These are phyloP conservation scores for Endomychus coccineus DNA, from an alignment of 2,888 invertebrate species.

Conservation along the genomic window DNA sequence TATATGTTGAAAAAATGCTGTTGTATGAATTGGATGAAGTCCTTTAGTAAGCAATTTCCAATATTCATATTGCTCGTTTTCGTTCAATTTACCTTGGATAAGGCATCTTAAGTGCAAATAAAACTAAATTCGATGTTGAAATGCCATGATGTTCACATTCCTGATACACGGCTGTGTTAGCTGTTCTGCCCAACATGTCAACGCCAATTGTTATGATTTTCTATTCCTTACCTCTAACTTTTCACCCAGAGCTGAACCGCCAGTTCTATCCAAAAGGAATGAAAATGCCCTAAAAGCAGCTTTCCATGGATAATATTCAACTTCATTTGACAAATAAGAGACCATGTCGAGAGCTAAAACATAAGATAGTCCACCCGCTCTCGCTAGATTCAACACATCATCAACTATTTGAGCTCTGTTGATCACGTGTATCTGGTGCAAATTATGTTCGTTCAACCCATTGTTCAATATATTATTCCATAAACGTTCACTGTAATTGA, in stretches of 20 bases:
- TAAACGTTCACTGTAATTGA: constrained; percentile 55
- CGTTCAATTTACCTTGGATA: too few species aligned
- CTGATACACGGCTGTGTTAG: too few species aligned
- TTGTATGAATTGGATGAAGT: too few species aligned
- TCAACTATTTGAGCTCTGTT: constrained; percentile 74
- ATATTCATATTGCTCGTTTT: too few species aligned
- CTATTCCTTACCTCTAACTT: not conserved
- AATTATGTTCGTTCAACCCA: constrained; percentile 44
- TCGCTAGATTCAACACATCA: constrained; percentile 70
- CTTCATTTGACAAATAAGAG: constrained; percentile 61
- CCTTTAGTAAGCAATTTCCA: too few species aligned
- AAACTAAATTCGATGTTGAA: too few species aligned
- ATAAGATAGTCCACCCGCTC: constrained; percentile 56
- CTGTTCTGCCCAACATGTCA: not conserved
- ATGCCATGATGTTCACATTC: too few species aligned
- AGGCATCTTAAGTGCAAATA: too few species aligned
- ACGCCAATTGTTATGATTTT: not conserved
- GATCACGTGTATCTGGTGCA: constrained; percentile 50
- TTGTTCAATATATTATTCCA: constrained; percentile 49
- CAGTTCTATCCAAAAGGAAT: constrained; percentile 23
- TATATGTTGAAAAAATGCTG: too few species aligned
- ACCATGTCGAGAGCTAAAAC: constrained; percentile 56
- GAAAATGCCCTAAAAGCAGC: constrained; percentile 50
- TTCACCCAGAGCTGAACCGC: constrained; percentile 9
- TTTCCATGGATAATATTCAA: constrained; percentile 72